These are phyloP conservation scores for Sinosuthora webbiana DNA, from an alignment of 2,113 vertebrate genomes.

Conservation along the genomic window DNA sequence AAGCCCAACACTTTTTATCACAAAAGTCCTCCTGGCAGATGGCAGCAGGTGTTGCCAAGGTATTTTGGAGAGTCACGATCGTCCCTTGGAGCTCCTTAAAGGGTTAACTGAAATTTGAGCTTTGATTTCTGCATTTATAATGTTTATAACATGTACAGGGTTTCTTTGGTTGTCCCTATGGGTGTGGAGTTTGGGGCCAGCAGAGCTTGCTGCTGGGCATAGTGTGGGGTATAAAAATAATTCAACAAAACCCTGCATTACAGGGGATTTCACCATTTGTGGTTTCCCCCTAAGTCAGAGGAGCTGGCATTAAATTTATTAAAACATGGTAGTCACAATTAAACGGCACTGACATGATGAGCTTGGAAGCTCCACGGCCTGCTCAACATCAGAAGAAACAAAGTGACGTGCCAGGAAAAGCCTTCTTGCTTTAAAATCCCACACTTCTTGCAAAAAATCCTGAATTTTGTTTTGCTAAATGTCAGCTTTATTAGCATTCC, in stretches of 20 bases:
- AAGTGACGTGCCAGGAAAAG: rapidly evolving
- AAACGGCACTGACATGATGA: background rate
- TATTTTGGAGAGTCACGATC: rapidly evolving
- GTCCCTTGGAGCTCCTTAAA: background rate
- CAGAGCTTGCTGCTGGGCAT: background rate
- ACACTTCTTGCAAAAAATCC: background rate
- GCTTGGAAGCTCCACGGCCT: background rate
- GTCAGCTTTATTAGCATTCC: background rate
- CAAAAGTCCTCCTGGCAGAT: background rate
- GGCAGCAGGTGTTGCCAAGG: background rate
- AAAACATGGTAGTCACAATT: background rate
- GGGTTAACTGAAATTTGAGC: background rate
- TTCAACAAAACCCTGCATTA: background rate
- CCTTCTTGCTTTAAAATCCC: background rate
- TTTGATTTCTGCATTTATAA: background rate
- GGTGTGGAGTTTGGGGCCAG: background rate
- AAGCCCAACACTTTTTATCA: background rate
- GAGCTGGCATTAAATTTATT: background rate
- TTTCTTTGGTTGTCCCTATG: background rate
- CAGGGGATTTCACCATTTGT: background rate
- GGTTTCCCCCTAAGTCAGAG: background rate
- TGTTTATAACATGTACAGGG: rapidly evolving
- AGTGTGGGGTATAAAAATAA: background rate
- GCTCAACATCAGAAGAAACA: background rate
- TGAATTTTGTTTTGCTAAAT: background rate